These are phyloP conservation scores for Bos taurus DNA, from an alignment of 2,113 vertebrate species.

Conservation along the genomic window DNA sequence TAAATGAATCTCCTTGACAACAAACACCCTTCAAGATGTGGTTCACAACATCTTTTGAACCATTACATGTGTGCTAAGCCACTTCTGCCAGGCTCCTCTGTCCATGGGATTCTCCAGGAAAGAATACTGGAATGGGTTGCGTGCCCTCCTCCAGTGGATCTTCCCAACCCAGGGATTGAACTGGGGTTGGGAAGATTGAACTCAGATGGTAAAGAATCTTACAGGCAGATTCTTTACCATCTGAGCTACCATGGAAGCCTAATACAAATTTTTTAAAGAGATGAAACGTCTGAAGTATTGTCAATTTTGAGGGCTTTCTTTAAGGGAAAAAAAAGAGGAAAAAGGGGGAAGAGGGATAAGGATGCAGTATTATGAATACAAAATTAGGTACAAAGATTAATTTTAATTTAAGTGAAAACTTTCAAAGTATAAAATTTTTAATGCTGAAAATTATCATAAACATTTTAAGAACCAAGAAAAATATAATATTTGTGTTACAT, in stretches of 20 bases:
- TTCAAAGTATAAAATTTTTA: background rate
- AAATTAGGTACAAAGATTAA: background rate
- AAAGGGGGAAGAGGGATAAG: rapidly evolving
- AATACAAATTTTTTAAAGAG: background rate
- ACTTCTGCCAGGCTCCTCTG: background rate
- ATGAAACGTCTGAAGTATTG: background rate
- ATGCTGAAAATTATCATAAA: background rate
- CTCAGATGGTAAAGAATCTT: too few species aligned
- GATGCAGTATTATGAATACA: background rate
- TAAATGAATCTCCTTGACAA: background rate
- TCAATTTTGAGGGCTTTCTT: background rate
- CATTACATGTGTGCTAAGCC: rapidly evolving
- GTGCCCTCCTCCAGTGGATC: background rate
- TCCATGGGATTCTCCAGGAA: background rate
- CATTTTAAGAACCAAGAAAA: background rate
- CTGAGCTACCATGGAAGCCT: background rate
- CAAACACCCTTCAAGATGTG: background rate
- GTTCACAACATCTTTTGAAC: background rate
- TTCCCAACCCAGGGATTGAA: background rate
- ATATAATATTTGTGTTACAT: background rate
- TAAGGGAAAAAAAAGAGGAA: background rate
- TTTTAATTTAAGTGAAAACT: background rate
- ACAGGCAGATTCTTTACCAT: background rate
- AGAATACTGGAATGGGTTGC: background rate
- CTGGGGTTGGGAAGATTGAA: background rate